Base-by-base conservation (phyloP, 2,888 invertebrate genomes). In the Brachyopa scutellaris region DNA sequence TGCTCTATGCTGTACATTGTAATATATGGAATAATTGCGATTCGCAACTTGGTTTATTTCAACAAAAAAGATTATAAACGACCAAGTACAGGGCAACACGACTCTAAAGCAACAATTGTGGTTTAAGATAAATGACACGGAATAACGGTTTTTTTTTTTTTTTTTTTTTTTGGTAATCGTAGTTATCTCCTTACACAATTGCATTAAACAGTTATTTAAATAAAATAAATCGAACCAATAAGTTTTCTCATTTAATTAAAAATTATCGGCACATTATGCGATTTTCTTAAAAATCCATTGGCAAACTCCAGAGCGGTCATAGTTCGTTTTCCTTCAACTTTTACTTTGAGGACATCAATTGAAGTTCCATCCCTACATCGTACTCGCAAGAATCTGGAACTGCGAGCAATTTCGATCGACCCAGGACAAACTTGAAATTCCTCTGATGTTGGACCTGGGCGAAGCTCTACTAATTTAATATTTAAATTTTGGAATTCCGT, bases 241-340 rank as follows among this genome's bases (percentile, higher is more conserved):
- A n/a, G n/a, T 36, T 36, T 36, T 21, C 26, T 3, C 26, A 26
- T 38, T 82, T 78, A 19, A 40, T 40, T 13, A 53, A 74, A 76
- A 1, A 47, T 1, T 36, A 49, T 26, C 3, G n/a, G 11, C 17
- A 2, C 21, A 33, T 61, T 29, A 26, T 57, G 9, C 36, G 11
- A 40, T 91, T 94, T 94, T 87, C 92, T 93, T 26, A 97, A 90
- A 90, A 94, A 97, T 6, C 97, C 97, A 92, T 97, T 97, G 89
- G 94, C 94, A 91, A 98, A 98, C 88, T 97, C 96, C 85, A 90
- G 87, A 2, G 97, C 95, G 55, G 92, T 93, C 93, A 97, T 96
- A 86, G 92, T 91, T 88, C 93, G 94, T 88, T 93, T 94, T 7
- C 94, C 94, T 85, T 93, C 91, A 73, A 97, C 89, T 86, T 93